A percentile compares a stretch with the other conserved stretches of the same genome.
Conservation (phyloP, 2,113 vertebrate species). For the Erinaceus europaeus region DNA sequence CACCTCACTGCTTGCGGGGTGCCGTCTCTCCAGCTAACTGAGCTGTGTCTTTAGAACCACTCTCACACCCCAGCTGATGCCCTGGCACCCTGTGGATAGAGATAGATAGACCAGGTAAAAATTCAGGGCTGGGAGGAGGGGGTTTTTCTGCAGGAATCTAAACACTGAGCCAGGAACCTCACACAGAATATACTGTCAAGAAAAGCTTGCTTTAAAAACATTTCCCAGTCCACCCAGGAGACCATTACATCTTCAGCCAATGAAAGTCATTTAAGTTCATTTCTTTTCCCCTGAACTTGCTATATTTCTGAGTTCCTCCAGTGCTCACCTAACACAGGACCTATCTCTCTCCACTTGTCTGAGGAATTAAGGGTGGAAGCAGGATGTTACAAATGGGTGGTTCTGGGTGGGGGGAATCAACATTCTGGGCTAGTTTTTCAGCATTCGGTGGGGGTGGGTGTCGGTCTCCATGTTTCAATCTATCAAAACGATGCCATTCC, state of each 20-base stretch:
- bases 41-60: accelerated
- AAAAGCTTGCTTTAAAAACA: constrained; percentile 5
- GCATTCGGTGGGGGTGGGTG: not conserved
- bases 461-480: not conserved
- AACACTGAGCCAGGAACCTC: not conserved
- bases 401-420: not conserved
- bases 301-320: too few relatives aligned
- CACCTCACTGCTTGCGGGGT: too few relatives aligned
- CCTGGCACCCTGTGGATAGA: not conserved
- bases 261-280: not conserved
- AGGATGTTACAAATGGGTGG: not conserved
- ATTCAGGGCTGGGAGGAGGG: not conserved
- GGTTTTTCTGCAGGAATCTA: not conserved
- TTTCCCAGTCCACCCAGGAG: not conserved
- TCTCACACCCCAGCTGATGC: accelerated
- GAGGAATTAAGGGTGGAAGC: not conserved
- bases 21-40: too few relatives aligned
- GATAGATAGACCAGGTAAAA: not conserved
- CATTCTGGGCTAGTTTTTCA: not conserved
- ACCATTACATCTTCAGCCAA: not conserved
- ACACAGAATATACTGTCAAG: not conserved
- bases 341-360: not conserved
- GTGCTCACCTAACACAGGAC: not conserved
- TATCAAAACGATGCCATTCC: not conserved
- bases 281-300: constrained; percentile 7